Evolutionary conservation across 2,797 vertebrate species (phyloP).

Genomic region (Sebastes taczanowskii): DNA sequence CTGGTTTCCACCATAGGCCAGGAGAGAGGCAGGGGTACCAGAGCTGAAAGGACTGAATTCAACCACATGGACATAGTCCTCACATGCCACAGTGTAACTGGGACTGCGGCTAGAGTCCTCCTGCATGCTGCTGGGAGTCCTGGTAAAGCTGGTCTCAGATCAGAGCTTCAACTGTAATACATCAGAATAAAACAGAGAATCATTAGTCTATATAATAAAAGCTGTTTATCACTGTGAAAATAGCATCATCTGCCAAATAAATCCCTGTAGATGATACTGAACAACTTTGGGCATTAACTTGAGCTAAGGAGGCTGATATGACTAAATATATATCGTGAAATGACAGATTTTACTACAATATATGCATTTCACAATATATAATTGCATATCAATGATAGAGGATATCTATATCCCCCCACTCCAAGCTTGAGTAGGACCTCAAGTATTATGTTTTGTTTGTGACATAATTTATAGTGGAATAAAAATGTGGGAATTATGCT

Average conservation of each 20-base stretch:
- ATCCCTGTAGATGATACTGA: not conserved
- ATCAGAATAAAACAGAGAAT: slow-evolving; percentile 1
- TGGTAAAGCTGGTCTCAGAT: not conserved
- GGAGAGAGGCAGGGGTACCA: slow-evolving; percentile 85
- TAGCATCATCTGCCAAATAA: not conserved
- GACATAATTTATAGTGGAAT: not conserved
- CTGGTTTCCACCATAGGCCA: slow-evolving; percentile 94
- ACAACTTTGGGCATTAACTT: not conserved
- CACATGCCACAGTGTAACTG: slow-evolving; percentile 91
- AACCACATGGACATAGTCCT: slow-evolving; percentile 93
- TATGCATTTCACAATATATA: no score
- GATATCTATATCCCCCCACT: rapidly evolving
- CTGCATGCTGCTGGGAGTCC: slow-evolving; percentile 80
- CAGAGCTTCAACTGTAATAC: slow-evolving; percentile 17
- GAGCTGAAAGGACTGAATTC: slow-evolving; percentile 94
- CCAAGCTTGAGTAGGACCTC: not conserved
- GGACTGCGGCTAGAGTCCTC: slow-evolving; percentile 85
- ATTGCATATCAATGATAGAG: no score
- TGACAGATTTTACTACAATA: not conserved
- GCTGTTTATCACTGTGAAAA: not conserved
- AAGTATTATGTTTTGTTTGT: not conserved
- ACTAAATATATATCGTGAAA: not conserved
- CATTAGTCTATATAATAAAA: not conserved
- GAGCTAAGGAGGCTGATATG: not conserved
- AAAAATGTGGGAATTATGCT: no score